Percentiles rank a stretch among this genome's conserved stretches.
Conservation (phyloP, 2,113 vertebrate genomes). For the Aldabrachelys gigantea region DNA sequence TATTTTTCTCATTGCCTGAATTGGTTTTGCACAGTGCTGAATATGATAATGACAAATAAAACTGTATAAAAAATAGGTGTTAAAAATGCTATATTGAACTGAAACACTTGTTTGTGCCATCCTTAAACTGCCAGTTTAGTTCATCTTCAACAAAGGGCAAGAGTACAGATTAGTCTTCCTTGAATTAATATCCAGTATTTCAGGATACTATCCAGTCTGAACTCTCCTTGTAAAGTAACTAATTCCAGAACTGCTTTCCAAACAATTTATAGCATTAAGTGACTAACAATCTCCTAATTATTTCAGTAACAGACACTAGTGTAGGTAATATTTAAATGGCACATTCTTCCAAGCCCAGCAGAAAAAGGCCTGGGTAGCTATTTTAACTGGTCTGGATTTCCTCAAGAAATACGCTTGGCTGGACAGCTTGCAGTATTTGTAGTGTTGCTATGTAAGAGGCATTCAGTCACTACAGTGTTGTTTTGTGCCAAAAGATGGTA, state of each 20-base stretch:
- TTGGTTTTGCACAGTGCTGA: not conserved
- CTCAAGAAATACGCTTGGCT: slow-evolving; percentile 59
- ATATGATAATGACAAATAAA: not conserved
- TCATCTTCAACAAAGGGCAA: not conserved
- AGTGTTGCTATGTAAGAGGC: not conserved
- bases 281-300: not conserved
- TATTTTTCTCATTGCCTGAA: not conserved
- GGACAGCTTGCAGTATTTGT: slow-evolving; percentile 8
- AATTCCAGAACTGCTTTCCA: not conserved
- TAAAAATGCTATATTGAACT: not conserved
- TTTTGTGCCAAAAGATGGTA: not conserved
- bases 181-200: not conserved
- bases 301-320: slow-evolving; percentile 29
- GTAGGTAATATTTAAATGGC: not conserved
- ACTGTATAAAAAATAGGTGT: not conserved
- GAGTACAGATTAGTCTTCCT: not conserved
- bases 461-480: not conserved
- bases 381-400: slow-evolving; percentile 20
- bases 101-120: not conserved
- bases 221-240: not conserved
- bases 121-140: not conserved
- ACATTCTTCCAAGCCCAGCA: not conserved
- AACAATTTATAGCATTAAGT: not conserved
- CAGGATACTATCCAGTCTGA: not conserved
- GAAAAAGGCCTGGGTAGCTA: slow-evolving; percentile 32